Base-by-base conservation (phyloP, 2,113 vertebrate species). In the Alethe castanea region DNA sequence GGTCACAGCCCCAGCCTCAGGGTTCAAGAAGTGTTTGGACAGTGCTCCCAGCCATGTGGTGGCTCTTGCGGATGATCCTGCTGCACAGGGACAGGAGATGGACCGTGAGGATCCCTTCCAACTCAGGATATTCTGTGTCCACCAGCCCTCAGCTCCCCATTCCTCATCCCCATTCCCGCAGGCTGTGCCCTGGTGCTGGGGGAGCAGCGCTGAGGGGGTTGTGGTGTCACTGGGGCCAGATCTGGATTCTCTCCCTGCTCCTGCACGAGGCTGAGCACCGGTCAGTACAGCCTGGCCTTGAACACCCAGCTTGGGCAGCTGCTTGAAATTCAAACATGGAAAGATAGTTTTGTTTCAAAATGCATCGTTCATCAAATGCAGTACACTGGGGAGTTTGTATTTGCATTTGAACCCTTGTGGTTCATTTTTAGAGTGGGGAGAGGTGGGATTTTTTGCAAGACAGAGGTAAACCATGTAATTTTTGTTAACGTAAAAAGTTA, bases 251-350 rank as follows among this genome's bases (percentile, higher is more conserved):
- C 4, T 6, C 24, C 40, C 31, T 6, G 24, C 33, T 50, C 12
- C 35, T 28, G 20, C 0, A 0, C 40, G 38, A 40, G 40, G 40
- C 40, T 40, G 40, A 38, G 66, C n/a, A 14, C 3, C 1, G 0
- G 3, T 18, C 12, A 11, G 19, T 22, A 1, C 4, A 6, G 53
- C 36, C n/a, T 4, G 44, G 9, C 35, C 40, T 13, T 4, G 10
- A 12, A 2, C 3, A 15, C 14, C 9, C 20, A 4, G 0, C 8
- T 4, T 6, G 24, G 1, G 15, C 8, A 24, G 48, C 50, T 28
- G 0, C 77, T 29, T 10, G 2, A 8, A 79, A 48, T 36, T 14
- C 22, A 5, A 36, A n/a, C 7, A 0, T 1, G 7, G 19, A n/a
- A 59, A 12, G 14, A 3, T 5, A 5, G 8, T 16, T 71, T 25